Conservation (phyloP, 2,888 invertebrate genomes). For the Oegoconia quadripuncta region DNA sequence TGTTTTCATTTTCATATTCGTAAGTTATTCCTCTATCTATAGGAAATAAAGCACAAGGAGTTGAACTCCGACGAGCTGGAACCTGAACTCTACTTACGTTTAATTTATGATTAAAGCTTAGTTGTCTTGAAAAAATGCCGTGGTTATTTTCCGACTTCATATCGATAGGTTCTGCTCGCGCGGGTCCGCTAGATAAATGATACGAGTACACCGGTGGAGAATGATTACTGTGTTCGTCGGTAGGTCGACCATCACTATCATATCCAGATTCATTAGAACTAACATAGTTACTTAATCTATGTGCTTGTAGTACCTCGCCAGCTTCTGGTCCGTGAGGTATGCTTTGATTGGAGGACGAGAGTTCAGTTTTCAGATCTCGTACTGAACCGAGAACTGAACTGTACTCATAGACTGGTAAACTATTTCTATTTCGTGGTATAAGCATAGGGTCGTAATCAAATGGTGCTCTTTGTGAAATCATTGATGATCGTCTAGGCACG, state of each 20-base stretch:
- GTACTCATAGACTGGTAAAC: conserved; percentile 72
- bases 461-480: conserved; percentile 66
- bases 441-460: conserved; percentile 73
- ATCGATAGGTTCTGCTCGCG: conserved; percentile 42
- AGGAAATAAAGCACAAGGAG: conserved; percentile 69
- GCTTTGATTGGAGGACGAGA: conserved; percentile 67
- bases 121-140: conserved; percentile 61
- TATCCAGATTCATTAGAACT: conserved; percentile 92
- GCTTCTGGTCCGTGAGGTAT: conserved; percentile 77
- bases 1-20: conserved; percentile 53
- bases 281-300: conserved; percentile 85
- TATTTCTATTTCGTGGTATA: conserved; percentile 70
- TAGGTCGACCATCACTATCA: conserved; percentile 85
- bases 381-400: conserved; percentile 58
- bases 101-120: conserved; percentile 68
- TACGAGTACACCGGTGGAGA: conserved; percentile 76
- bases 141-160: conserved; percentile 47
- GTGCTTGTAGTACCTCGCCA: conserved; percentile 79
- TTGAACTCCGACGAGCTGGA: conserved; percentile 66
- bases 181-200: conserved; percentile 54
- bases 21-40: conserved; percentile 52
- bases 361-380: conserved; percentile 62
- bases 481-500: conserved; percentile 59
- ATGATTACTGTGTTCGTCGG: conserved; percentile 75
- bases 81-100: conserved; percentile 62